These are phyloP conservation scores for Rhodinocichla rosea DNA, from an alignment of 2,113 vertebrate genomes.

Conservation along the genomic window DNA sequence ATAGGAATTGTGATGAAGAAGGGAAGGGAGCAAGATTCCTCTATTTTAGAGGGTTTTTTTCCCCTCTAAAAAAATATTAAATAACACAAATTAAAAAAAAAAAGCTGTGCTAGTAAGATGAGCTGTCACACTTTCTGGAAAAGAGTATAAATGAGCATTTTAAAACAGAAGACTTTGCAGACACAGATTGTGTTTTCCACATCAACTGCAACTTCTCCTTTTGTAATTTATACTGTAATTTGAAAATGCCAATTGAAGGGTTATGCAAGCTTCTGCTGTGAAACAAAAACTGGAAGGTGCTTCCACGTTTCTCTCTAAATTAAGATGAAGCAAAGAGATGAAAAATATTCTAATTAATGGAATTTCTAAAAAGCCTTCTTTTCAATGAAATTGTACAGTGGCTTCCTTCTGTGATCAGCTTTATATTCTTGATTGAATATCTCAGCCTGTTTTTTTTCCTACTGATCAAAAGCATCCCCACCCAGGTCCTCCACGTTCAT, in stretches of 20 bases:
- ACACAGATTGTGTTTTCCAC: constrained; percentile 28
- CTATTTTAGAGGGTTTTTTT: background rate
- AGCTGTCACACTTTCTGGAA: background rate
- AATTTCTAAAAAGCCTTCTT: background rate
- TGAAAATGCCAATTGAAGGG: constrained; percentile 12
- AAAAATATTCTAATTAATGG: constrained; percentile 43
- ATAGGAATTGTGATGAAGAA: background rate
- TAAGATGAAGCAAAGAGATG: constrained; percentile 25
- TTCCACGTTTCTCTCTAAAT: constrained; percentile 29
- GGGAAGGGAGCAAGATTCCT: background rate
- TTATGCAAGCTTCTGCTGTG: background rate
- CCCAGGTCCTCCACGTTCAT: background rate
- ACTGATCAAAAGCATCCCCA: background rate
- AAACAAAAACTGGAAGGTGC: background rate
- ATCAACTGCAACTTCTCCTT: constrained; percentile 15
- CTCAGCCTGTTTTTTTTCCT: background rate
- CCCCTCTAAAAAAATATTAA: background rate
- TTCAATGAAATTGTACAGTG: background rate
- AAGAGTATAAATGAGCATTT: background rate
- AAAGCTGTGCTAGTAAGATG: background rate
- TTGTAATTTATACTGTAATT: constrained; percentile 11
- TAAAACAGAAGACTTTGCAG: background rate
- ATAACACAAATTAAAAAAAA: background rate
- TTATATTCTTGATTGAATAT: background rate
- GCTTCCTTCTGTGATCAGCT: background rate